Percentiles rank a stretch among this genome's conserved stretches.
These are phyloP conservation scores for Acanthiza pusilla DNA, from an alignment of 2,797 vertebrate species.

Conservation along the genomic window DNA sequence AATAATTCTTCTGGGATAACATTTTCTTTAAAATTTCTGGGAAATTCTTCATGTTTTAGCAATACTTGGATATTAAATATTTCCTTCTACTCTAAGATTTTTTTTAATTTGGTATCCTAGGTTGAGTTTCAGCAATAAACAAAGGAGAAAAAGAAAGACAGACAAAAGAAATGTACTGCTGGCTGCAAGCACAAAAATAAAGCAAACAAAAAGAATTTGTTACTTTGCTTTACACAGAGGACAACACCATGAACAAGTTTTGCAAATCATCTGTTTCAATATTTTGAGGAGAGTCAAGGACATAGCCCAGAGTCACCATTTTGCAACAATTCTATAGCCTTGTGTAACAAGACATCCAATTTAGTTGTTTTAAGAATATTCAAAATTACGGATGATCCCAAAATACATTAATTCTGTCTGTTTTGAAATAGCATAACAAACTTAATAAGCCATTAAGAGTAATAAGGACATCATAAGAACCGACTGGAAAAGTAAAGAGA, in stretches of 20 bases:
- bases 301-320: neutral
- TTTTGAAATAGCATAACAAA: neutral
- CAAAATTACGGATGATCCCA: neutral
- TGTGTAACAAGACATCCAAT: neutral
- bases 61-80: neutral
- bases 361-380: neutral
- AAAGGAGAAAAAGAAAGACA: neutral
- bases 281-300: neutral
- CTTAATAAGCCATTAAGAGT: neutral
- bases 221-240: neutral
- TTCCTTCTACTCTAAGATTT: neutral
- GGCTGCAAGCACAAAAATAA: neutral
- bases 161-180: neutral
- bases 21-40: neutral
- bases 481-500: neutral
- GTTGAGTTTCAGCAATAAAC: neutral
- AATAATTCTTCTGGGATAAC: neutral
- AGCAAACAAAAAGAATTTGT: neutral
- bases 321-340: neutral
- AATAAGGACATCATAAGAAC: neutral
- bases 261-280: neutral
- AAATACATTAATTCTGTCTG: neutral
- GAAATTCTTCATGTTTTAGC: neutral
- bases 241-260: neutral
- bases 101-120: neutral